Base-by-base conservation (phyloP, 1,140 invertebrate species). In the Macrobrachium rosenbergii region DNA sequence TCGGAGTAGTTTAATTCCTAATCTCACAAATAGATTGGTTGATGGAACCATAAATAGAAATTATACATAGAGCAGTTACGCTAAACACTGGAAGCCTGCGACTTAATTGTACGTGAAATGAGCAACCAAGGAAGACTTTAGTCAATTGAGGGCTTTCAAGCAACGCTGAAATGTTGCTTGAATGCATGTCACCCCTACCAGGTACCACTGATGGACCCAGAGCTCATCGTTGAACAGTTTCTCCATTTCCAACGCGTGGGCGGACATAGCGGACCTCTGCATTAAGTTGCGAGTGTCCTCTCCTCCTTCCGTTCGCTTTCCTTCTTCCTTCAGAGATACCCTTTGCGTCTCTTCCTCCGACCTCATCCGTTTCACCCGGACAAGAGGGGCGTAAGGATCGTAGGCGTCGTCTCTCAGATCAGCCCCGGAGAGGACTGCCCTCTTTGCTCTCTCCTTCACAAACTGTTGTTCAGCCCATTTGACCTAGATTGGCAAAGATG, bases 121-220 rank as follows among this genome's bases (percentile, higher is more conserved):
- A 67, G 69, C 60, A 28, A 21, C 43, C 72, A 58, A 19, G 37
- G 28, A 77, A 12, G 52, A 28, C 37, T 77, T 79, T 64, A 52
- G 45, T 10, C 10, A 5, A 52, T n/a, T n/a, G 10, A 52, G 10
- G 5, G 45, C 10, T 52, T 52, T 52, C 45, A 52, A 10, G 10
- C n/a, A n/a, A 52, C 10, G 10, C 5, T 52, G 10, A 52, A n/a
- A n/a, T n/a, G n/a, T n/a, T n/a, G n/a, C n/a, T 52, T 5, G 10
- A 52, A 52, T 10, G 10, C 83, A 19, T 28, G n/a, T 64, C 52
- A 17, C 45, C 87, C 94, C 93, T 94, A 98, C 97, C 95, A 98
- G 93, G 92, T 99, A 98, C 97, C 97, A 98, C 92, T 98, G 94
- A 89, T 96, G 94, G 62, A 93, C 91, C 95, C 97, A 98, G 0